These are phyloP conservation scores for Corythornis madagascariensis DNA, from an alignment of 2,113 vertebrate species.

Conservation along the genomic window DNA sequence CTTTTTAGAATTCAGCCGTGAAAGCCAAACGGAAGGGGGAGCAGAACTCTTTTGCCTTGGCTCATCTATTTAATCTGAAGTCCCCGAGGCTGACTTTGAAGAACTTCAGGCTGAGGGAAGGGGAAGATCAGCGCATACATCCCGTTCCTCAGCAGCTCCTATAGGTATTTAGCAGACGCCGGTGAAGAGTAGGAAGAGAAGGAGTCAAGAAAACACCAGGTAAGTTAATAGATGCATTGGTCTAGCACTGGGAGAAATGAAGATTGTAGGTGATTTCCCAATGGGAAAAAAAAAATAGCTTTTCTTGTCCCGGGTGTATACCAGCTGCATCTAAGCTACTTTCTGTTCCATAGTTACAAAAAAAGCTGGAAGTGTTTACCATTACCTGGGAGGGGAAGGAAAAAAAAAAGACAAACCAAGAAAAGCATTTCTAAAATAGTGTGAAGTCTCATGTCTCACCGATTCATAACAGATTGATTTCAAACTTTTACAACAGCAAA, in stretches of 20 bases:
- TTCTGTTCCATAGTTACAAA: not conserved
- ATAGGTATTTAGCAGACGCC: not conserved
- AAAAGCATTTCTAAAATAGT: not conserved
- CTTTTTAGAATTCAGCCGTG: conserved; percentile 74
- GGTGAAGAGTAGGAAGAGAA: not conserved
- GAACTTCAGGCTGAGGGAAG: conserved; percentile 44
- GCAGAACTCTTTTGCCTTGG: conserved; percentile 42
- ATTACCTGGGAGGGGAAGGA: not conserved
- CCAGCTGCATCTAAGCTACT: not conserved
- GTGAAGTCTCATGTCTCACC: not conserved
- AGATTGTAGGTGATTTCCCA: not conserved
- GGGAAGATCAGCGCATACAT: conserved; percentile 57
- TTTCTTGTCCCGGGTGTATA: not conserved
- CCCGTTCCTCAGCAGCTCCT: not conserved
- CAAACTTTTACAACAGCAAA: not conserved
- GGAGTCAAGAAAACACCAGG: conserved; percentile 10
- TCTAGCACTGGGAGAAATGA: not conserved
- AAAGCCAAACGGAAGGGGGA: conserved; percentile 72
- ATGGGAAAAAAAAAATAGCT: not conserved
- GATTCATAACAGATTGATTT: not conserved
- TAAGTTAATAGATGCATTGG: conserved; percentile 6
- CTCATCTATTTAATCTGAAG: conserved; percentile 73
- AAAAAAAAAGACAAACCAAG: not conserved
- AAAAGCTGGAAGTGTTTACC: not conserved
- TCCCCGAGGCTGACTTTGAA: conserved; percentile 56